These are phyloP conservation scores for Carapus acus DNA, from an alignment of 2,797 vertebrate species.

Conservation along the genomic window DNA sequence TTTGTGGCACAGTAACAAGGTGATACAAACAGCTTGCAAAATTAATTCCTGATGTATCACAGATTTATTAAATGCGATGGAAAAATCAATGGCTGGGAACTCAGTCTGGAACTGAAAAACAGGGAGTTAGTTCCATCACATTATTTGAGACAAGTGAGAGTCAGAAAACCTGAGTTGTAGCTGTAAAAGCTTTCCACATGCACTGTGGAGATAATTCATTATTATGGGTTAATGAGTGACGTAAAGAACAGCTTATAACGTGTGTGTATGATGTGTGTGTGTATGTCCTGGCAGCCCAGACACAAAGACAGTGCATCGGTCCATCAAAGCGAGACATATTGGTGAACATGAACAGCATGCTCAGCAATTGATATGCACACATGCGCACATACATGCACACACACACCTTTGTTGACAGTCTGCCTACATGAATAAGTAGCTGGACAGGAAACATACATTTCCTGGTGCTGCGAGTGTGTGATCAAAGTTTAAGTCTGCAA, in stretches of 20 bases:
- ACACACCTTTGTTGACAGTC: not conserved
- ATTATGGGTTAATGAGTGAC: no score
- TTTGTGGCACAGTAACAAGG: slow-evolving; percentile 17
- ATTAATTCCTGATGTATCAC: not conserved
- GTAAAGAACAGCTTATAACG: no score
- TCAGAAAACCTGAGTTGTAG: no score
- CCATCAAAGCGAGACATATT: not conserved
- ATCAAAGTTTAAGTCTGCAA: not conserved
- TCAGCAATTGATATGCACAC: slow-evolving; percentile 2
- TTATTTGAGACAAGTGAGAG: no score
- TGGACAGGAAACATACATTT: not conserved
- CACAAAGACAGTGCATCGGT: slow-evolving; percentile 23
- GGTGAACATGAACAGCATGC: not conserved
- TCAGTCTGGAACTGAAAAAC: no score
- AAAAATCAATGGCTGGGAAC: not conserved
- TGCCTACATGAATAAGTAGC: not conserved
- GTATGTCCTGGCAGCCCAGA: slow-evolving; percentile 10
- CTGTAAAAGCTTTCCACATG: no score
- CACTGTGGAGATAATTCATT: no score
- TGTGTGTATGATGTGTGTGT: not conserved
- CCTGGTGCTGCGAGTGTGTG: not conserved
- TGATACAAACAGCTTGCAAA: not conserved
- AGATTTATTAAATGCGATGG: not conserved
- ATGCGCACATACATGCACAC: slow-evolving; percentile 10
- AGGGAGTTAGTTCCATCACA: no score